Percentiles rank a stretch among this genome's conserved stretches.
Conservation (phyloP, 2,113 vertebrate species). For the Caloenas nicobarica region DNA sequence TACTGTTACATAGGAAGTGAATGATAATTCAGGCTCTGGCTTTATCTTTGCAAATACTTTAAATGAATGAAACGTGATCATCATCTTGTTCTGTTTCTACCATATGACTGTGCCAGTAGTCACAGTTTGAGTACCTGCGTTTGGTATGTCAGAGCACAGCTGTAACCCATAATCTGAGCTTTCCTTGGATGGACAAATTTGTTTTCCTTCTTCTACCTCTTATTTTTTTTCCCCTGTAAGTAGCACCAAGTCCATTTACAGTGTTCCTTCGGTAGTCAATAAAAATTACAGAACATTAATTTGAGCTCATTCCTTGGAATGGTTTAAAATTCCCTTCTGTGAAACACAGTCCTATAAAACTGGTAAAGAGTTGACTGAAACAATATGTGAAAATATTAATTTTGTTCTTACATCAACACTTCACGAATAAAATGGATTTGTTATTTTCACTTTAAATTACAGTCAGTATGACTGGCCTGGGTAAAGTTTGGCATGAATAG, state of each 20-base stretch:
- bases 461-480: background rate
- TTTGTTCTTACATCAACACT: background rate
- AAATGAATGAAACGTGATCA: background rate
- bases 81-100: background rate
- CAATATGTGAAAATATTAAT: background rate
- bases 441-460: background rate
- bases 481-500: background rate
- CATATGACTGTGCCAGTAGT: background rate
- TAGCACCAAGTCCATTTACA: background rate
- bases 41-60: background rate
- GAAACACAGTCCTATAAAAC: background rate
- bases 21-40: background rate
- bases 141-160: background rate
- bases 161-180: background rate
- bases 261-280: background rate
- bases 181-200: background rate
- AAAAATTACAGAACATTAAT: background rate
- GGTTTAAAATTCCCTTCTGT: background rate
- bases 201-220: background rate
- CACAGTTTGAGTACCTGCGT: background rate
- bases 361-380: background rate
- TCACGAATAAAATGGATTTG: background rate
- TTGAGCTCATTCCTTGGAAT: background rate
- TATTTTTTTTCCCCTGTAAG: background rate
- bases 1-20: background rate